phyloP scores from a whole-genome alignment of 2,888 invertebrate genomes.

The Watsonalla cultraria region DNA sequence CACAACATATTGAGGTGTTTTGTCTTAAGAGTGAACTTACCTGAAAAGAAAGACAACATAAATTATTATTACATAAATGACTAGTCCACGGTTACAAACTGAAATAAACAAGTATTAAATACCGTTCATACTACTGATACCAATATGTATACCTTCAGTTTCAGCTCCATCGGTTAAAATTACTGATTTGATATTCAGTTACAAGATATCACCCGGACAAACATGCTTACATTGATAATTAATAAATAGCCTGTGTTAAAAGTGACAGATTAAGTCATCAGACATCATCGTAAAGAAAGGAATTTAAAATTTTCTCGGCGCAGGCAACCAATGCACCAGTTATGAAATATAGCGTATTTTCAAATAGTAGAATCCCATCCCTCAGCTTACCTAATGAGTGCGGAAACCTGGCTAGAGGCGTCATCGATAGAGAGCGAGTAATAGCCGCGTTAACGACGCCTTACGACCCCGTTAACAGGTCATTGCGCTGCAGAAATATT shows the following conservation, averaged over 20 bases:
- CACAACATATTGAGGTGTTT: not conserved
- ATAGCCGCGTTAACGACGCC: constrained; percentile 33
- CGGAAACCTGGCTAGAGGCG: constrained; percentile 31
- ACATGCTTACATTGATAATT: too few species aligned
- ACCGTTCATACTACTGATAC: too few species aligned
- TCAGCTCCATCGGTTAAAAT: too few species aligned
- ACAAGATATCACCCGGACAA: too few species aligned
- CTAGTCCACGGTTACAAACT: too few species aligned
- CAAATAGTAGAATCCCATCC: not conserved
- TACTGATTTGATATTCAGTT: too few species aligned
- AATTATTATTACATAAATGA: constrained; percentile 4
- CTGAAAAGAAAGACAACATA: constrained; percentile 22
- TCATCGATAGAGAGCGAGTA: constrained; percentile 38
- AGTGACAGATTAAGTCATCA: too few species aligned
- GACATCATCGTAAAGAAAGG: too few species aligned
- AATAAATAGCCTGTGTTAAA: too few species aligned
- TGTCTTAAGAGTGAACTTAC: constrained; percentile 17
- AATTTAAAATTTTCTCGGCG: too few species aligned
- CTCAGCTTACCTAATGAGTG: constrained; percentile 38
- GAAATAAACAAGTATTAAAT: too few species aligned
- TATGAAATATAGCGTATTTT: constrained; percentile 8
- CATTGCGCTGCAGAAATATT: constrained; percentile 33
- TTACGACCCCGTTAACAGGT: constrained; percentile 48
- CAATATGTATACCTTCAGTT: too few species aligned
- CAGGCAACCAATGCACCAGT: not conserved